Conservation (phyloP, 2,888 invertebrate species). For the Campaea margaritaria region DNA sequence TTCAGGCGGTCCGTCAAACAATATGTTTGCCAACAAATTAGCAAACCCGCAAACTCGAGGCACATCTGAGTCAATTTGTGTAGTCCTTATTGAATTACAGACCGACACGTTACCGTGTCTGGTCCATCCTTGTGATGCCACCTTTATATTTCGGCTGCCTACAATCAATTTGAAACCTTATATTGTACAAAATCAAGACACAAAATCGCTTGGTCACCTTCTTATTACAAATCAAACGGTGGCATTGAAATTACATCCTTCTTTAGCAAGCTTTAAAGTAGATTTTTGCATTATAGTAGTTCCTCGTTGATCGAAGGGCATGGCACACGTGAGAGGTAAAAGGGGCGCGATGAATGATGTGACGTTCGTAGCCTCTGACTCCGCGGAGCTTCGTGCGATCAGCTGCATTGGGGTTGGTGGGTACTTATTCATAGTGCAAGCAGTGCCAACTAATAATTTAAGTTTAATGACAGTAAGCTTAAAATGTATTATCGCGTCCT, state of each 20-base stretch:
- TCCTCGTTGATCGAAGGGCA: conserved; percentile 53
- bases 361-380: conserved; percentile 76
- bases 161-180: conserved; percentile 39
- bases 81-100: conserved; percentile 81
- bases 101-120: conserved; percentile 73
- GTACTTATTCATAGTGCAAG: conserved; percentile 57
- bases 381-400: conserved; percentile 59
- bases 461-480: no score
- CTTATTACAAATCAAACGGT: conserved; percentile 3
- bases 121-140: conserved; percentile 49
- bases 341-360: conserved; percentile 77
- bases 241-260: conserved; percentile 32
- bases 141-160: conserved; percentile 18
- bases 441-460: background rate
- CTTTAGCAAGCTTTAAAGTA: conserved; percentile 34
- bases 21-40: conserved; percentile 81
- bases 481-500: no score
- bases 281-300: conserved; percentile 38
- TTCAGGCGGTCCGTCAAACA: conserved; percentile 60
- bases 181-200: background rate
- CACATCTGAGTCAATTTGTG: conserved; percentile 81
- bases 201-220: conserved; percentile 24
- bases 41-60: conserved; percentile 71
- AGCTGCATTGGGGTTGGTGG: conserved; percentile 52
- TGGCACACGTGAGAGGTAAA: conserved; percentile 63